These are phyloP conservation scores for Zoanthus gigantus DNA, from an alignment of 92 coral and sea anemone species.

Conservation along the genomic window DNA sequence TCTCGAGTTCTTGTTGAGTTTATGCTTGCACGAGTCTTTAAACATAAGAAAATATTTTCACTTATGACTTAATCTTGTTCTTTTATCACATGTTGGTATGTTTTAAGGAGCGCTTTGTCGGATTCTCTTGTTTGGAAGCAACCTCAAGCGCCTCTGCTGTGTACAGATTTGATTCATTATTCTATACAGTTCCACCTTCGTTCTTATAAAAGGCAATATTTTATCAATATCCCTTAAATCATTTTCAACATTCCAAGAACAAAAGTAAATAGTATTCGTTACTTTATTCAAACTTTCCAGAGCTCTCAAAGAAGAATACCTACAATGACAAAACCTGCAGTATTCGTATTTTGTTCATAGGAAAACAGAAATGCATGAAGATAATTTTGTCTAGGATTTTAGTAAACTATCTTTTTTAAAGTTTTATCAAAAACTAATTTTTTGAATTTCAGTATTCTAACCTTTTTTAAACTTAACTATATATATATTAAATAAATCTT, in stretches of 20 bases:
- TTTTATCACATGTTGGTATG: not conserved
- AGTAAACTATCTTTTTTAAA: conserved; percentile 14
- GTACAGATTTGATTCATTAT: not conserved
- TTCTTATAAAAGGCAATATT: not conserved
- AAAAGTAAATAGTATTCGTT: not conserved
- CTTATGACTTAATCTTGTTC: not conserved
- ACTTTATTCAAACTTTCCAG: not conserved
- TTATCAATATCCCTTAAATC: not conserved
- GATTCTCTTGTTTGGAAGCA: conserved; percentile 10
- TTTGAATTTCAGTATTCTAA: not conserved
- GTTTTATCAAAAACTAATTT: conserved; percentile 12
- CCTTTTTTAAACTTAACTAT: not conserved
- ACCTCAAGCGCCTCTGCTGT: not conserved
- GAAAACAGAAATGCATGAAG: conserved; percentile 1
- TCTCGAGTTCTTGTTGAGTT: not conserved
- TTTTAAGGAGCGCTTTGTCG: conserved; percentile 1
- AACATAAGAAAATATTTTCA: not conserved
- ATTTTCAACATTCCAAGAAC: not conserved
- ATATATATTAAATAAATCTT: not conserved
- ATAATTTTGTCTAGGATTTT: not conserved
- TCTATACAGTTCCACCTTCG: not conserved
- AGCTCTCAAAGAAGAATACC: conserved; percentile 1
- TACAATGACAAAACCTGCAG: not conserved
- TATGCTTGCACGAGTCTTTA: no score
- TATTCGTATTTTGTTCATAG: not conserved